These are phyloP conservation scores for Arizona elegans DNA, from an alignment of 2,113 vertebrate species.

Conservation along the genomic window DNA sequence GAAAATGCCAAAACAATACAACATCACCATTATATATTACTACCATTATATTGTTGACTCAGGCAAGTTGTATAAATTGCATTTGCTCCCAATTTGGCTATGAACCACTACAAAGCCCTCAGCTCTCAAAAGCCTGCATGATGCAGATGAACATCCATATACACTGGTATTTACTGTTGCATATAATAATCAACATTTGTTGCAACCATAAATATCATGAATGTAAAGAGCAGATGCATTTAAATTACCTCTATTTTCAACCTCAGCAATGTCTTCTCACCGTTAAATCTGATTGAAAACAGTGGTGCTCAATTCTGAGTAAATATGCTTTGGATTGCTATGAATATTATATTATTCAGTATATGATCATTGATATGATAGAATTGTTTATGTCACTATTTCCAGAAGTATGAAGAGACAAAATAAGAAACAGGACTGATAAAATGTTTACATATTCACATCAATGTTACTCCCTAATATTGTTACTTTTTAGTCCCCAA, in stretches of 20 bases:
- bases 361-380: not conserved
- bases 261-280: not conserved
- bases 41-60: not conserved
- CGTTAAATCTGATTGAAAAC: not conserved
- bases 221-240: not conserved
- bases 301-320: not conserved
- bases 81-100: not conserved
- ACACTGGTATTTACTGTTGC: not conserved
- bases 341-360: not conserved
- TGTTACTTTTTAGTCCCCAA: not conserved
- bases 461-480: not conserved
- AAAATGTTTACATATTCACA: not conserved
- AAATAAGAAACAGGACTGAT: not conserved
- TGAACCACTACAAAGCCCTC: not conserved
- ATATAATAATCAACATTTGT: not conserved
- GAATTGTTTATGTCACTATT: not conserved
- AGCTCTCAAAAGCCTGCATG: not conserved
- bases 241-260: not conserved
- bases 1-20: not conserved
- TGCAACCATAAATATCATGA: not conserved
- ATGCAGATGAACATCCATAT: not conserved
- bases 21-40: no score
- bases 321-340: not conserved
- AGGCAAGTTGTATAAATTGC: not conserved
- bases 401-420: not conserved